Evolutionary conservation across 2,888 invertebrate genomes (phyloP).

Genomic region (Callyntrura sp.): DNA sequence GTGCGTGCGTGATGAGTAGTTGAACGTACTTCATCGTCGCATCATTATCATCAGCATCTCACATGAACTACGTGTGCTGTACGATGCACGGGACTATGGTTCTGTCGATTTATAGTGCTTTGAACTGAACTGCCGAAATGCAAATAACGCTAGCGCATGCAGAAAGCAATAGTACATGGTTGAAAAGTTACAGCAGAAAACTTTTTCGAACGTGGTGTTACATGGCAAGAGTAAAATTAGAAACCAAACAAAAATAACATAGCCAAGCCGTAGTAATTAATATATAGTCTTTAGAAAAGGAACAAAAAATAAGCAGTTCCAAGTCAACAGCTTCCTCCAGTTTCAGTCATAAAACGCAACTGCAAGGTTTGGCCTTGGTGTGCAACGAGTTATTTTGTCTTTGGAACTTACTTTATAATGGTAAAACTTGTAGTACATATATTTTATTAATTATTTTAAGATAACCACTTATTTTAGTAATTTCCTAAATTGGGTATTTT

Average conservation of each 20-base stretch:
- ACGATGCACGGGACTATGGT: neutral
- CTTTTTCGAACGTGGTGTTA: neutral
- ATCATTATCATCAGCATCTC: neutral
- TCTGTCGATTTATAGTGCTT: slow-evolving; percentile 8
- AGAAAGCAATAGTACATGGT: neutral
- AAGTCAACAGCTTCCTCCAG: neutral
- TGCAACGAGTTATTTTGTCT: neutral
- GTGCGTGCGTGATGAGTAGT: slow-evolving; percentile 34
- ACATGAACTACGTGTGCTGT: neutral
- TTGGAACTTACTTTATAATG: slow-evolving; percentile 10
- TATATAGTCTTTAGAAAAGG: neutral
- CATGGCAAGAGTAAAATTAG: neutral
- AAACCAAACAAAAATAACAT: neutral
- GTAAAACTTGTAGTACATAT: no score
- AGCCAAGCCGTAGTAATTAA: neutral
- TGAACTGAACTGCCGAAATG: slow-evolving; percentile 35
- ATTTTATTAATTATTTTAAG: no score
- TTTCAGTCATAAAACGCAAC: no score
- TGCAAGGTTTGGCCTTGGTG: neutral
- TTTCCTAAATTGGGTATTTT: no score
- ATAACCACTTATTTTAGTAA: no score
- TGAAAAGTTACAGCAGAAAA: neutral
- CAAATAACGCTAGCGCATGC: neutral
- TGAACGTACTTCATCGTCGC: neutral
- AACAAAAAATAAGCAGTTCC: neutral